A percentile compares a stretch with the other conserved stretches of the same genome.
These are phyloP conservation scores for Himalopsyche phryganea DNA, from an alignment of 1,140 invertebrate genomes.

Conservation along the genomic window DNA sequence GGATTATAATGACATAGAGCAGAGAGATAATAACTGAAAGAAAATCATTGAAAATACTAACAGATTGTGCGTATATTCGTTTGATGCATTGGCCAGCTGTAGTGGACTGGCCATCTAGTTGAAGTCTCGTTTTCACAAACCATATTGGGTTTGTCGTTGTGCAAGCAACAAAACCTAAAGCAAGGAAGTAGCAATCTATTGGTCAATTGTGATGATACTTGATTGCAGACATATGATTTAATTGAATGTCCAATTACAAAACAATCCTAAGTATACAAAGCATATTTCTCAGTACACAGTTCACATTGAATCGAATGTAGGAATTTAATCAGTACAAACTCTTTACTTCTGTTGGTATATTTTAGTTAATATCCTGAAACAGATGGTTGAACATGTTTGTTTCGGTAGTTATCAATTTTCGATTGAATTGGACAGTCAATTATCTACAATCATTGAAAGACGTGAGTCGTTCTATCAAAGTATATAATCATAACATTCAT, in stretches of 20 bases:
- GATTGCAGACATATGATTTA: no score
- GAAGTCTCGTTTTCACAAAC: constrained; percentile 98
- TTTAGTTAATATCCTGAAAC: no score
- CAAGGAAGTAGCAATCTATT: neutral
- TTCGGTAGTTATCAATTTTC: no score
- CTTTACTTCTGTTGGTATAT: no score
- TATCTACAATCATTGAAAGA: neutral
- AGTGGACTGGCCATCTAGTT: constrained; percentile 84
- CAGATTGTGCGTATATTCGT: constrained; percentile 75
- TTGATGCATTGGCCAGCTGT: constrained; percentile 75
- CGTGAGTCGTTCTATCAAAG: neutral
- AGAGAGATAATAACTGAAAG: neutral
- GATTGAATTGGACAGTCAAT: no score
- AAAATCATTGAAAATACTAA: constrained; percentile 43
- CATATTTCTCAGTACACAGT: no score
- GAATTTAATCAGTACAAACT: no score
- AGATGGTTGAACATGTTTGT: no score
- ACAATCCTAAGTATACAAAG: no score
- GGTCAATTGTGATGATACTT: neutral
- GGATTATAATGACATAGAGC: neutral
- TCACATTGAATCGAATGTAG: no score
- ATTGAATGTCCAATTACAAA: no score
- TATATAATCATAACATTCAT: no score
- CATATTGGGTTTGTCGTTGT: constrained; percentile 98
- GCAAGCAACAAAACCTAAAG: constrained; percentile 86